Conservation (phyloP, 2,797 vertebrate species). For the Acanthiza pusilla region DNA sequence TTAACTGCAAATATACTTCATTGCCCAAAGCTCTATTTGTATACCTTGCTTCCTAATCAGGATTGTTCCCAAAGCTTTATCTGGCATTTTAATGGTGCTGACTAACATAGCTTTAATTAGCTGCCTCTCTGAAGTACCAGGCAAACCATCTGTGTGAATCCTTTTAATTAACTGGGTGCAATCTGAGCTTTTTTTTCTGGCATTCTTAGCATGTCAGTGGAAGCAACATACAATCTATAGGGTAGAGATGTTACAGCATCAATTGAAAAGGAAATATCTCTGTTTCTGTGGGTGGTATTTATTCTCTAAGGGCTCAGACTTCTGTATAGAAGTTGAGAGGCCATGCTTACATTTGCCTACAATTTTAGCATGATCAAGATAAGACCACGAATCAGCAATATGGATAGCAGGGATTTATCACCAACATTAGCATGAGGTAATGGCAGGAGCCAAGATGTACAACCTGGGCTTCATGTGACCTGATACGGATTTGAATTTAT, state of each 20-base stretch:
- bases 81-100: constrained; percentile 43
- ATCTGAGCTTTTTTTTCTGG: neutral
- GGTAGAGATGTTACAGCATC: neutral
- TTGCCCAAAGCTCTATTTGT: constrained; percentile 20
- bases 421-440: neutral
- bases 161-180: constrained; percentile 38
- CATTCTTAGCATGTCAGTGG: neutral
- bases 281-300: neutral
- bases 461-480: neutral
- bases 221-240: neutral
- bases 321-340: neutral
- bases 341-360: neutral
- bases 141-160: constrained; percentile 45
- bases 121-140: neutral
- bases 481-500: neutral
- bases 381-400: neutral
- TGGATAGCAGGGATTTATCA: neutral
- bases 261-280: neutral
- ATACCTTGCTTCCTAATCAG: constrained; percentile 7
- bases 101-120: constrained; percentile 42
- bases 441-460: neutral
- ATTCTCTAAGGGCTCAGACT: neutral
- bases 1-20: constrained; percentile 14
- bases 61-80: constrained; percentile 9
- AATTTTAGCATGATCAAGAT: neutral